Conservation (phyloP, 2,888 invertebrate genomes). For the Liopterus haemorrhoidalis region DNA sequence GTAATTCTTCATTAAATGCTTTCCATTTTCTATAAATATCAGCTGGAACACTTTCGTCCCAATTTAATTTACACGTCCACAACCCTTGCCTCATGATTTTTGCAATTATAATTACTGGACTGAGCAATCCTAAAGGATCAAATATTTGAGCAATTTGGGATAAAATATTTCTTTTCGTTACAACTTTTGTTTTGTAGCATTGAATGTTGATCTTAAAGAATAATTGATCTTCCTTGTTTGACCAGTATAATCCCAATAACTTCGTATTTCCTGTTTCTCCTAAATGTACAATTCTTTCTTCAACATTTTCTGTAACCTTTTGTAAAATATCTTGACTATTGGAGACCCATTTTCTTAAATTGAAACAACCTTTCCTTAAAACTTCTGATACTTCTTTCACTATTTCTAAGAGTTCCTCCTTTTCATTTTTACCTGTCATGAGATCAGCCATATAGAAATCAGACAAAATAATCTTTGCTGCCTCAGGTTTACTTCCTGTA, state of each 20-base stretch:
- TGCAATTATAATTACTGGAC: conserved; percentile 13
- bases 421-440: conserved; percentile 21
- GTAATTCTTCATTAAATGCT: conserved; percentile 8
- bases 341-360: conserved; percentile 26
- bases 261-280: no score
- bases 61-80: conserved; percentile 19
- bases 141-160: conserved; percentile 12
- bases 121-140: conserved; percentile 19
- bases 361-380: conserved; percentile 21
- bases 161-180: conserved; percentile 13
- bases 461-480: conserved; percentile 14
- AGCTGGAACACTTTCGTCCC: conserved; percentile 20
- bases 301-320: background rate
- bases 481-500: conserved; percentile 24
- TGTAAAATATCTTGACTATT: conserved; percentile 18
- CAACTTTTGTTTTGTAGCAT: background rate
- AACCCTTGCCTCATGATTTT: conserved; percentile 21
- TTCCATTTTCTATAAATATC: conserved; percentile 14
- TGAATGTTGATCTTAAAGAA: background rate
- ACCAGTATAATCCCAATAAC: conserved; percentile 5
- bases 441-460: conserved; percentile 31
- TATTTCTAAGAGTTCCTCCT: conserved; percentile 10
- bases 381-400: conserved; percentile 4
- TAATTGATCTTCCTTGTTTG: background rate
- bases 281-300: no score